phyloP scores from a whole-genome alignment of 1,140 invertebrate genomes.

The Phthorimaea operculella region DNA sequence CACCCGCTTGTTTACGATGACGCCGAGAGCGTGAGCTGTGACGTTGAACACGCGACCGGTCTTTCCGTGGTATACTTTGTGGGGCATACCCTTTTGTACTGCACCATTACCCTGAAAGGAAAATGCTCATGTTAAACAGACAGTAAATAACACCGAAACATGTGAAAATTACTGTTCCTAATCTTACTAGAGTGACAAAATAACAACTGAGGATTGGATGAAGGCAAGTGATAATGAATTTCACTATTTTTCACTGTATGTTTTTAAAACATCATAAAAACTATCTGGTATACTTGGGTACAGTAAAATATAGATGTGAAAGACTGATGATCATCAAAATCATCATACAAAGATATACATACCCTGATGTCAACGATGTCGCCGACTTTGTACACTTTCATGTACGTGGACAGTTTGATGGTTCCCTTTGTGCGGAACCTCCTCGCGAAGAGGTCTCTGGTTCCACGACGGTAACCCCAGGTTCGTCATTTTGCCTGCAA shows the following conservation, averaged over 20 bases:
- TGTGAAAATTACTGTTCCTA: too few species aligned
- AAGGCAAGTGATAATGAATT: too few species aligned
- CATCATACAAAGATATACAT: constrained; percentile 22
- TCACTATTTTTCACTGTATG: too few species aligned
- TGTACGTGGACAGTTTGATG: constrained; percentile 95
- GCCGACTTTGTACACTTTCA: constrained; percentile 97
- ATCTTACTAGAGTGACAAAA: too few species aligned
- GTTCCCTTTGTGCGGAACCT: constrained; percentile 95
- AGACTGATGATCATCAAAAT: too few species aligned
- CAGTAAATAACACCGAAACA: too few species aligned
- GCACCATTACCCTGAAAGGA: constrained; percentile 92
- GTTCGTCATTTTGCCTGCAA: constrained; percentile 87
- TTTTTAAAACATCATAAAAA: too few species aligned
- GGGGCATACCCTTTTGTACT: constrained; percentile 99
- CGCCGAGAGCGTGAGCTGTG: constrained; percentile 95
- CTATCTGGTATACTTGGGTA: too few species aligned
- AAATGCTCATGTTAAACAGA: constrained; percentile 2
- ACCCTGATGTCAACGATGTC: constrained; percentile 99
- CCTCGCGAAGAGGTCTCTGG: constrained; percentile 96
- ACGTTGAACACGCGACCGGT: constrained; percentile 99
- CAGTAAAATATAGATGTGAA: background rate
- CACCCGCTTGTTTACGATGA: constrained; percentile 99
- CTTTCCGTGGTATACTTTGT: constrained; percentile 98
- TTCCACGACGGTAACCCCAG: constrained; percentile 98
- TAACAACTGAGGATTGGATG: too few species aligned